Evolutionary conservation across 2,888 invertebrate species (phyloP).

Genomic region (Atrina japonica): DNA sequence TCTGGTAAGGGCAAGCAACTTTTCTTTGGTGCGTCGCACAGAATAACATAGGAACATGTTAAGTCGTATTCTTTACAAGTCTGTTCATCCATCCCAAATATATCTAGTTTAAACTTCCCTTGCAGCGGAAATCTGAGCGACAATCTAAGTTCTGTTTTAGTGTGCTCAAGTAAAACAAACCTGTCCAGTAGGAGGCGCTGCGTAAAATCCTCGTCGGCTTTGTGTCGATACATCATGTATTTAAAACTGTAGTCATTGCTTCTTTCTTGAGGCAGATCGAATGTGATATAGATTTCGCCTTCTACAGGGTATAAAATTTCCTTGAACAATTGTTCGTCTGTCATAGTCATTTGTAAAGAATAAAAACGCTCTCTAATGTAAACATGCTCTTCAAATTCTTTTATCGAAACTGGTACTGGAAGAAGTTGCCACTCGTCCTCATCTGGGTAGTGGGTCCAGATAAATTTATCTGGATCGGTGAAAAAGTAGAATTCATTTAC

Average conservation of each 20-base stretch:
- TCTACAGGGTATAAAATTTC: constrained; percentile 55
- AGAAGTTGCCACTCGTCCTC: constrained; percentile 71
- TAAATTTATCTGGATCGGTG: constrained; percentile 69
- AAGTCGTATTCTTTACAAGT: constrained; percentile 73
- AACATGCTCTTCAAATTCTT: constrained; percentile 63
- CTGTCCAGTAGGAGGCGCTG: constrained; percentile 54
- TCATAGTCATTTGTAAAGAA: constrained; percentile 55
- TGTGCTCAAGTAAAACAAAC: constrained; percentile 75
- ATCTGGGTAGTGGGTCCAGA: constrained; percentile 73
- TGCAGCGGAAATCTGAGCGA: constrained; percentile 68
- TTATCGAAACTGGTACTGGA: constrained; percentile 49
- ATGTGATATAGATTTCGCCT: constrained; percentile 62
- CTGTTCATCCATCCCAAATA: constrained; percentile 72
- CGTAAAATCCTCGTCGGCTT: constrained; percentile 27
- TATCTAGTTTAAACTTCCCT: constrained; percentile 77
- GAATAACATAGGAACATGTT: constrained; percentile 76
- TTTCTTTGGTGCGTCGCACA: constrained; percentile 66
- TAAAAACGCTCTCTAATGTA: constrained; percentile 72
- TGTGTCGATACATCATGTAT: constrained; percentile 61
- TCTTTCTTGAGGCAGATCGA: constrained; percentile 52
- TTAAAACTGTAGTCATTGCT: constrained; percentile 58
- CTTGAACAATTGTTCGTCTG: constrained; percentile 51
- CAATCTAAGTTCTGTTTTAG: constrained; percentile 63
- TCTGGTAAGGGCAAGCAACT: constrained; percentile 75
- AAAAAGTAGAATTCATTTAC: constrained; percentile 65